Percentiles rank a stretch among this genome's conserved stretches.
These are phyloP conservation scores for Oegoconia quadripuncta DNA, from an alignment of 2,888 invertebrate genomes.

Conservation along the genomic window DNA sequence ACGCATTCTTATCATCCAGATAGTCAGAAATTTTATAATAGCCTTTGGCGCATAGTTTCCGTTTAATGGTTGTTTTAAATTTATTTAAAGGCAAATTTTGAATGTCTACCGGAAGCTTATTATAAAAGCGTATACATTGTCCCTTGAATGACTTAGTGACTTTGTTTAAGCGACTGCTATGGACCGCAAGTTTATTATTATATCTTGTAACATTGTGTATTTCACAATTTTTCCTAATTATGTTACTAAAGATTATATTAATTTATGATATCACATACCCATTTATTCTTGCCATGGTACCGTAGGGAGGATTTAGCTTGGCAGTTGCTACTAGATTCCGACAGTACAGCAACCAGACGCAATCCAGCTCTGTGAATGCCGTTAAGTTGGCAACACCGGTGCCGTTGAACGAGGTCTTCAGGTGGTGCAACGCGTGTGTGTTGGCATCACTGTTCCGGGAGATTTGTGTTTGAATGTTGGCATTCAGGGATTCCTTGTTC, in stretches of 20 bases:
- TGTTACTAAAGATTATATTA: not conserved
- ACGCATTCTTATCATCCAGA: no score
- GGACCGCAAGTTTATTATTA: no score
- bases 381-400: slow-evolving; percentile 36
- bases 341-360: slow-evolving; percentile 80
- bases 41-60: no score
- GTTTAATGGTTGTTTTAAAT: no score
- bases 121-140: no score
- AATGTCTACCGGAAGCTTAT: no score
- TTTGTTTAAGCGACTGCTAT: no score
- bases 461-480: slow-evolving; percentile 47
- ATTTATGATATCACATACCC: slow-evolving; percentile 56
- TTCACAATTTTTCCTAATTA: no score
- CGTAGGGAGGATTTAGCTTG: slow-evolving; percentile 72
- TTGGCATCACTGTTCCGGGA: slow-evolving; percentile 59
- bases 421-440: slow-evolving; percentile 54
- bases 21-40: no score
- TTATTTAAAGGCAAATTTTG: no score
- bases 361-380: slow-evolving; percentile 70
- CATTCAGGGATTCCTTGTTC: slow-evolving; percentile 37
- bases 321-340: slow-evolving; percentile 75
- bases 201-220: no score
- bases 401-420: slow-evolving; percentile 50
- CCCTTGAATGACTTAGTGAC: no score
- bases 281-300: slow-evolving; percentile 80